Percentiles rank a stretch among this genome's conserved stretches.
Evolutionary conservation across 2,113 vertebrate genomes (phyloP).

Genomic region (Cynocephalus volans): DNA sequence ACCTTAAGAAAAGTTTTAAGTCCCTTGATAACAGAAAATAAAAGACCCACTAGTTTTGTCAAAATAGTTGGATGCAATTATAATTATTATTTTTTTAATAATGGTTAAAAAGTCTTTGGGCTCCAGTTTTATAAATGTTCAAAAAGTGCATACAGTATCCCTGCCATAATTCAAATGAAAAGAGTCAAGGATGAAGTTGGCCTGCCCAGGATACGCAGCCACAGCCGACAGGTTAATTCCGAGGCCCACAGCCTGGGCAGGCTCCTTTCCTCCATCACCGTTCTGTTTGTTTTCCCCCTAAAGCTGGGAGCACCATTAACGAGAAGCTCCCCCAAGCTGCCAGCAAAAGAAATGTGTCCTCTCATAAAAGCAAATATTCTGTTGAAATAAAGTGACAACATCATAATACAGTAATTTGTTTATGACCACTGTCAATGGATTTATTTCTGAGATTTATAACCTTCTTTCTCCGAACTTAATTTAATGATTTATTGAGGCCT

Average conservation of each 20-base stretch:
- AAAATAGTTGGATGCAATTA: neutral
- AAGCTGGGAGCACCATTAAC: neutral
- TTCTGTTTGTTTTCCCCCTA: no score
- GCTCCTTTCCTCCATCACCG: accelerated
- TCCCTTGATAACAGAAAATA: neutral
- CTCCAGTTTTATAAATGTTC: neutral
- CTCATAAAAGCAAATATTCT: neutral
- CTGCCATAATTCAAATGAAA: neutral
- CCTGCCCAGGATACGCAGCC: no score
- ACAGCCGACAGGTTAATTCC: neutral
- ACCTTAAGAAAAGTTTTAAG: neutral
- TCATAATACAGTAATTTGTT: neutral
- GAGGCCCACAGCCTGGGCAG: accelerated
- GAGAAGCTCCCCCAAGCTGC: accelerated
- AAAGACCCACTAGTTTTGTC: neutral
- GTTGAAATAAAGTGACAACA: neutral
- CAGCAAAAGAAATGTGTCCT: neutral
- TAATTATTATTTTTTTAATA: neutral
- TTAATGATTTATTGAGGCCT: neutral
- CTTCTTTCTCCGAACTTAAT: neutral
- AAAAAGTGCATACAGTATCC: no score
- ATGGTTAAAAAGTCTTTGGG: neutral
- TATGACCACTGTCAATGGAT: neutral
- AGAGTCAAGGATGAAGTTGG: neutral
- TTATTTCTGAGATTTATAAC: neutral